Evolutionary conservation across 1,140 invertebrate genomes (phyloP), one percentile per base, ranked within the genome.

Genomic region (Drosophila seguyi): DNA sequence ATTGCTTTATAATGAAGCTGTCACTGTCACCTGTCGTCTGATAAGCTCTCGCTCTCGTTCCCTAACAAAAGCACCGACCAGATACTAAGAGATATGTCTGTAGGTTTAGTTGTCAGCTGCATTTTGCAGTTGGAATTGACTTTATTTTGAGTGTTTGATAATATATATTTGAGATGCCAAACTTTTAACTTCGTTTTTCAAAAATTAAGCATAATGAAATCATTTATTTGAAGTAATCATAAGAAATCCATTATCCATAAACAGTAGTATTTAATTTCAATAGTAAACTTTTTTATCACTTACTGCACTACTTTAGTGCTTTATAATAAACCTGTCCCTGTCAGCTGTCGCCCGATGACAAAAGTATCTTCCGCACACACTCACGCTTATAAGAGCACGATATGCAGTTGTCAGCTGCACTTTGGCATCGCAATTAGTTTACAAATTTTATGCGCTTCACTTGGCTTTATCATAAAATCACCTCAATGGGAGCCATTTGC

Each of bases 1-100:
- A 90, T 90, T 90, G 85, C 85, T 81, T 85, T 85, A 85, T 90
- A 90, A 90, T 90, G 81, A 90, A 90, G 85, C 85, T 90, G 86
- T 90, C 86, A 81, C 72, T 90, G 85, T 90, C 86, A 90, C 78
- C 86, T 90, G 85, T 90, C 85, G 75, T 47, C 78, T 34, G 86
- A 90, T 90, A 90, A 86, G 79, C 83, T 88, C 84, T 75, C 38
- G 75, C 79, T 83, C 79, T 63, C 29, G 34, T 29, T 63, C 13
- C 29, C 72, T 36, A 62, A 74, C 56, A 61, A 55, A 73, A 63
- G 58, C 60, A 47, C 60, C 71, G 42, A 11, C 61, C 44, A 36
- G 48, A 18, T 34, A 57, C 50, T n/a, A 25, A n/a, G 16, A 14
- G 41, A 36, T 22, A 52, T 13, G 25, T 18, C 31, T 67, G 57